Percentiles rank a stretch among this genome's conserved stretches.
Conservation (phyloP, 2,113 vertebrate species). For the Propithecus coquereli region DNA sequence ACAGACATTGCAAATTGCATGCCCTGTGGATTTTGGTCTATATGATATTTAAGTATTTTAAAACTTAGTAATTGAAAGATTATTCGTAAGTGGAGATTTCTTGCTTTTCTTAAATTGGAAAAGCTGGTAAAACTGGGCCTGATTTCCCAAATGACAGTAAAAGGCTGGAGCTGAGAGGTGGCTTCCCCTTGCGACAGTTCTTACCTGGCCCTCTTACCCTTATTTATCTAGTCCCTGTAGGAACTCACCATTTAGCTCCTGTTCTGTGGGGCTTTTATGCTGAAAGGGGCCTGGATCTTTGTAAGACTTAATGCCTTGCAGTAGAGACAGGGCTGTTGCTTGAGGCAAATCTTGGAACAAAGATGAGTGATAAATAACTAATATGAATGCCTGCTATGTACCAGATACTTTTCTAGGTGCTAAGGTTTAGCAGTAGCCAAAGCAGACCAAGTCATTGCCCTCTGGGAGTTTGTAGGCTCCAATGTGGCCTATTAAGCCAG, state of each 20-base stretch:
- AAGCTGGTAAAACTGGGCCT: neutral
- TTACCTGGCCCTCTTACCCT: neutral
- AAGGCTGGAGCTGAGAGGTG: rapidly evolving
- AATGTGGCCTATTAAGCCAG: neutral
- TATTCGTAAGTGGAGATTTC: neutral
- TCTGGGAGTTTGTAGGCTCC: neutral
- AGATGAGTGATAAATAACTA: neutral
- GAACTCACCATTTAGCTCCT: neutral
- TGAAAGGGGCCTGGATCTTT: neutral
- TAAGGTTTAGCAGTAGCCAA: neutral
- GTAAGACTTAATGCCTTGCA: neutral
- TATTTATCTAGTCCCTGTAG: neutral
- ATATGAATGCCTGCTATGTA: neutral
- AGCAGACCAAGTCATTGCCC: neutral
- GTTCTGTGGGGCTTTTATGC: neutral
- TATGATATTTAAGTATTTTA: neutral
- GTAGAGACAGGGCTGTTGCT: neutral
- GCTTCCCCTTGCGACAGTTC: no score
- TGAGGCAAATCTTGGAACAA: neutral
- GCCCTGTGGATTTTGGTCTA: neutral
- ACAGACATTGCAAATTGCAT: neutral
- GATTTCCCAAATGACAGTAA: rapidly evolving
- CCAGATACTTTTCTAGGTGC: neutral
- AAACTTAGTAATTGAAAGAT: neutral
- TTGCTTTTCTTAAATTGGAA: neutral